Evolutionary conservation across 2,113 vertebrate genomes (phyloP).

Genomic region (Seriola aureovittata): DNA sequence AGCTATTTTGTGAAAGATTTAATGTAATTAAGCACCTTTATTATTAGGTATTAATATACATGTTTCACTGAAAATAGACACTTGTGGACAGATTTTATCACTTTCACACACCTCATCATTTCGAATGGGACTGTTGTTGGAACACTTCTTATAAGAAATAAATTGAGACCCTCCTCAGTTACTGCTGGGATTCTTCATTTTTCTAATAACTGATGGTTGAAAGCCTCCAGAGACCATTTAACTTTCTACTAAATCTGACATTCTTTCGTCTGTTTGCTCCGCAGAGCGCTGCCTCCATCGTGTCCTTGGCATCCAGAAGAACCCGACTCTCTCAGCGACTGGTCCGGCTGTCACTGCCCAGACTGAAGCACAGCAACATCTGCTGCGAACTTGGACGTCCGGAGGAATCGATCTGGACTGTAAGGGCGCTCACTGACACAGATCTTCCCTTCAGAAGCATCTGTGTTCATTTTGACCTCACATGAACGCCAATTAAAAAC

Average conservation of each 20-base stretch:
- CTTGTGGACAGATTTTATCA: too few species aligned
- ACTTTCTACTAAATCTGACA: too few species aligned
- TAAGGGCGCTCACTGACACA: slow-evolving; percentile 34
- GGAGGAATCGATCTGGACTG: slow-evolving; percentile 76
- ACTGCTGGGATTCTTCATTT: background rate
- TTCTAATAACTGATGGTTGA: background rate
- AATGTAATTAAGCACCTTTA: too few species aligned
- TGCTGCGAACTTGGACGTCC: slow-evolving; percentile 63
- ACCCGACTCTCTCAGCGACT: slow-evolving; percentile 58
- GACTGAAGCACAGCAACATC: slow-evolving; percentile 60
- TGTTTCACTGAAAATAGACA: too few species aligned
- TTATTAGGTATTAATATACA: too few species aligned
- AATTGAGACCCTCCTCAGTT: too few species aligned
- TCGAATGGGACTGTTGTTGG: too few species aligned
- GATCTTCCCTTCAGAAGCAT: background rate
- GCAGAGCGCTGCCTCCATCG: slow-evolving; percentile 55
- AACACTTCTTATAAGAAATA: too few species aligned
- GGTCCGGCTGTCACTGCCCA: slow-evolving; percentile 73
- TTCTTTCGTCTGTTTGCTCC: background rate
- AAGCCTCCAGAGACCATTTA: background rate
- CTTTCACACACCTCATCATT: too few species aligned
- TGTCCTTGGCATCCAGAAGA: slow-evolving; percentile 57
- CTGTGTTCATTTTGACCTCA: too few species aligned
- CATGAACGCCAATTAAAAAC: background rate
- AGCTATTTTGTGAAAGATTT: too few species aligned